phyloP scores from a whole-genome alignment of 2,113 vertebrate genomes.

The Cromileptes altivelis region DNA sequence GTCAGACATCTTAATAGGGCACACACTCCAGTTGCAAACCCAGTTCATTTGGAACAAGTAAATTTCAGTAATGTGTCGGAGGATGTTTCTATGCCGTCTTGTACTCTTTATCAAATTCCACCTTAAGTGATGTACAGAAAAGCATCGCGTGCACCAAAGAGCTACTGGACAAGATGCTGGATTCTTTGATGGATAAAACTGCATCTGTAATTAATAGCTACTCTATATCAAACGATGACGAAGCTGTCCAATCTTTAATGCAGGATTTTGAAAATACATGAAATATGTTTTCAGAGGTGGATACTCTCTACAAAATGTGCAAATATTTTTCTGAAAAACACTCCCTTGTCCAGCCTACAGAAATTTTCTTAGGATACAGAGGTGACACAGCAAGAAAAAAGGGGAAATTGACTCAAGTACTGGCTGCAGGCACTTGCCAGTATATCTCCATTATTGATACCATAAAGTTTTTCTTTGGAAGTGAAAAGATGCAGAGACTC shows the following conservation, averaged over 20 bases:
- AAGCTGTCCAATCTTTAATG: constrained; percentile 11
- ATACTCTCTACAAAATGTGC: constrained; percentile 31
- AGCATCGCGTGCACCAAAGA: constrained; percentile 22
- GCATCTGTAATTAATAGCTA: constrained; percentile 4
- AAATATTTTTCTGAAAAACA: constrained; percentile 23
- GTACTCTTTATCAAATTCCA: constrained; percentile 35
- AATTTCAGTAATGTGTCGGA: constrained; percentile 2
- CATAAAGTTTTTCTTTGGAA: constrained; percentile 17
- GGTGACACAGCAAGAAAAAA: constrained; percentile 20
- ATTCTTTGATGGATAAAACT: constrained; percentile 4
- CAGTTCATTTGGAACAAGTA: background rate
- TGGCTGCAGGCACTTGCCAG: constrained; percentile 1
- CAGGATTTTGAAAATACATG: constrained; percentile 18
- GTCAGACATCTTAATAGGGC: background rate
- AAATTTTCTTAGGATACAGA: constrained; percentile 22
- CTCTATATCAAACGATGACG: constrained; percentile 9
- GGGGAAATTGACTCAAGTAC: background rate
- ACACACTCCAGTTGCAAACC: background rate
- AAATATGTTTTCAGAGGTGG: constrained; percentile 35
- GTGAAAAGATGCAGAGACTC: constrained; percentile 4
- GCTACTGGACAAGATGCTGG: constrained; percentile 4
- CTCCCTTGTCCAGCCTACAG: constrained; percentile 12
- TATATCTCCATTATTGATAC: background rate
- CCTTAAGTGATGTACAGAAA: constrained; percentile 36
- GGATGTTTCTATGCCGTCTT: background rate